Evolutionary conservation across 2,113 vertebrate genomes (phyloP), one percentile per base, ranked within the genome.

Genomic region (Vombatus ursinus): DNA sequence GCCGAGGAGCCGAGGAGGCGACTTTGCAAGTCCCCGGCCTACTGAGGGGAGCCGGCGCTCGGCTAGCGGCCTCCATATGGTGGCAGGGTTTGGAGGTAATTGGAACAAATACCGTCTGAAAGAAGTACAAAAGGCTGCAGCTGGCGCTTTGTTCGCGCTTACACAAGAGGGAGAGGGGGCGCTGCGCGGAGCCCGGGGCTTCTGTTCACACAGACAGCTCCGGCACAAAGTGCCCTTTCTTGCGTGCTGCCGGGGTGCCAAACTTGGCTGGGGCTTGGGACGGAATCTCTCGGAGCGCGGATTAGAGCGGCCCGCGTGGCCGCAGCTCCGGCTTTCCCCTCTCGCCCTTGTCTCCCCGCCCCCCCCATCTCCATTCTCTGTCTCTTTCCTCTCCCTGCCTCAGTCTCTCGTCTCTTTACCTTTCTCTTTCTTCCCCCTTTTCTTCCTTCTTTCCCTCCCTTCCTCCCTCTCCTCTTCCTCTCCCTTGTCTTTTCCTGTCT

Each of bases 101-200:
- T 97, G 98, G 98, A 98, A 98, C 98, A 98, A 98, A 98, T 94
- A 98, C 96, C 93, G 98, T 98, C 98, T 98, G 98, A 98, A 98
- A 98, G 97, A 96, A 98, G 97, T 96, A 98, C 98, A 99, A 99
- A 98, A 98, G 97, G 98, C 98, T 97, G 98, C 98, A 98, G 98
- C 98, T 98, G 98, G 95, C 97, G 98, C 98, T 98, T 98, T 98
- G 98, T 98, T 97, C 93, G 47, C 28, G 96, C 97, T 97, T 97
- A 97, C 98, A 98, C 97, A 97, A 96, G 98, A 95, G 97, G 96
- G 93, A 90, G 92, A 54, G 93, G 48, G 89, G 48, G 89, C 89
- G 47, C 89, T 50, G 47, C 89, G 49, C 90, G 52, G 95, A 77
- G 96, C 94, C 94, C 37, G 57, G 95, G 91, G 92, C 92, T 84